Evolutionary conservation across 2,888 invertebrate genomes (phyloP).

Genomic region (Acanthococcus lagerstroemiae): DNA sequence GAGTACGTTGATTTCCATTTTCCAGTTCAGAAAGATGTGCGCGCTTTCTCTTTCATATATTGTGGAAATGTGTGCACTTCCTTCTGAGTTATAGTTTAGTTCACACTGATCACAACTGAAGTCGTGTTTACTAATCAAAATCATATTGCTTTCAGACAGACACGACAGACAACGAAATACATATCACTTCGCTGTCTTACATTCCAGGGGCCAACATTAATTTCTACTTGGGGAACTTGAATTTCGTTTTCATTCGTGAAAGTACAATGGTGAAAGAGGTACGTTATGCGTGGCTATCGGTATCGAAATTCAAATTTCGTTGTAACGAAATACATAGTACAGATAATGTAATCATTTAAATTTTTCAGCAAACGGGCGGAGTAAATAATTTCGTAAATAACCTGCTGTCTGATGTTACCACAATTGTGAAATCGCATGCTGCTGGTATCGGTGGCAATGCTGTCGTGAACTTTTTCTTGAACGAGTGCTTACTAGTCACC

Average conservation of each 20-base stretch:
- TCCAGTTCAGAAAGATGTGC: not conserved
- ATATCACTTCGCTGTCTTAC: constrained; percentile 71
- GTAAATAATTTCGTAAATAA: constrained; percentile 89
- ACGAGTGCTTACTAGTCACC: constrained; percentile 79
- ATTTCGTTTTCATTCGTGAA: constrained; percentile 92
- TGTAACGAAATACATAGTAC: not conserved
- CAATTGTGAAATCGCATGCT: constrained; percentile 87
- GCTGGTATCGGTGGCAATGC: constrained; percentile 90
- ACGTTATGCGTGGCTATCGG: constrained; percentile 32
- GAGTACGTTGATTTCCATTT: not conserved
- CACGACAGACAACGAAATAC: constrained; percentile 41
- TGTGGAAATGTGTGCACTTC: not conserved
- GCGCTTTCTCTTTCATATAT: not conserved
- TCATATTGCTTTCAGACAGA: constrained; percentile 9
- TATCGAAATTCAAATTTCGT: not conserved
- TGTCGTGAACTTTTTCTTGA: constrained; percentile 86
- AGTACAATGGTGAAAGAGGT: constrained; percentile 81
- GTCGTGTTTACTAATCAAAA: not conserved
- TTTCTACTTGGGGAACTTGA: constrained; percentile 76
- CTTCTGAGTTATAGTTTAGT: not conserved
- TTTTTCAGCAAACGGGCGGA: constrained; percentile 59
- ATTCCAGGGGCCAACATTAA: constrained; percentile 68
- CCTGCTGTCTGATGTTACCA: constrained; percentile 84
- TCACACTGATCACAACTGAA: not conserved
- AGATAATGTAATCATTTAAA: not conserved